phyloP scores from a whole-genome alignment of 2,888 invertebrate species.

The Diaperis boleti region DNA sequence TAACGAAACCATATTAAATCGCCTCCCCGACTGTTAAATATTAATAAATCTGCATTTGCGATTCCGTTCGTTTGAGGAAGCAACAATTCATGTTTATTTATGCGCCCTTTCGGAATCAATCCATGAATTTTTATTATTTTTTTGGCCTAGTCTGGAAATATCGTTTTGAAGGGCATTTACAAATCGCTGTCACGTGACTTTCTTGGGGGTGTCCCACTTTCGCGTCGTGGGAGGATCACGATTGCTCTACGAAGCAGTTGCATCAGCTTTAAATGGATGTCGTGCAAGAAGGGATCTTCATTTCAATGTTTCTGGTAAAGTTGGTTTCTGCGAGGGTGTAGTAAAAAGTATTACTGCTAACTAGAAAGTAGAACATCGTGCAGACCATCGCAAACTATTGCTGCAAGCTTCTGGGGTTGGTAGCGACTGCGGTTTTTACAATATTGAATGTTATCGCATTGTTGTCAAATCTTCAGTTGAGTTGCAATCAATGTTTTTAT shows the following conservation, averaged over 20 bases:
- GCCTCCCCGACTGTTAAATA: conserved; percentile 38
- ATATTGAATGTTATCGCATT: not conserved
- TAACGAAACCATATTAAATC: conserved; percentile 41
- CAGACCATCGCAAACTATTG: too few relatives aligned
- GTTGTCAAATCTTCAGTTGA: conserved; percentile 27
- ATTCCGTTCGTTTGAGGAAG: conserved; percentile 31
- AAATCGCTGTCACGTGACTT: not conserved
- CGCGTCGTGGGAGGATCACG: conserved; percentile 35
- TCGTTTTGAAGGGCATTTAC: not conserved
- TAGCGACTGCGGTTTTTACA: conserved; percentile 33
- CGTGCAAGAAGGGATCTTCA: conserved; percentile 43
- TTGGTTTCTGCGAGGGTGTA: too few relatives aligned
- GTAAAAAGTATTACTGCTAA: too few relatives aligned
- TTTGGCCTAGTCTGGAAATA: conserved; percentile 27
- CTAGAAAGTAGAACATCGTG: too few relatives aligned
- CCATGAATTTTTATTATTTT: conserved; percentile 38
- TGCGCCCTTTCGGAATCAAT: conserved; percentile 27
- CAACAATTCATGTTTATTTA: conserved; percentile 41
- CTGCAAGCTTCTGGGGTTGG: too few relatives aligned
- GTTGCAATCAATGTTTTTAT: too few relatives aligned
- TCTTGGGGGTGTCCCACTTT: conserved; percentile 37
- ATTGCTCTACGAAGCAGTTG: conserved; percentile 26
- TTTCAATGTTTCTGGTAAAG: conserved; percentile 35
- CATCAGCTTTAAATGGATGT: conserved; percentile 38
- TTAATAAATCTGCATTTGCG: conserved; percentile 41